Percentiles rank a stretch among this genome's conserved stretches.
Evolutionary conservation across 1,140 invertebrate genomes (phyloP).

Genomic region (Catajapyx aquilonaris): DNA sequence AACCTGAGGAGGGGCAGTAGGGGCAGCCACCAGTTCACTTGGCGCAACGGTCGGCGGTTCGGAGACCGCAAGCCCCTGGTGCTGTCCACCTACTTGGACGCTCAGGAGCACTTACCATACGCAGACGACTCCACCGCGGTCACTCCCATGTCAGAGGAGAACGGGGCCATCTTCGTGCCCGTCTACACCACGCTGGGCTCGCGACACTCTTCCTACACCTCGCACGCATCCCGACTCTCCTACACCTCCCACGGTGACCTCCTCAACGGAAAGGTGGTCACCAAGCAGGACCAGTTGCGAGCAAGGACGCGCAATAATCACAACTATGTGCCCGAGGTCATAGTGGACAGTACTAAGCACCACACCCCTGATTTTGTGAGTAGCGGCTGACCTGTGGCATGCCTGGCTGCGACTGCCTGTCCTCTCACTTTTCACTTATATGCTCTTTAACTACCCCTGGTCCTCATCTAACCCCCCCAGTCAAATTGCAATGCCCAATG

Average conservation of each 20-base stretch:
- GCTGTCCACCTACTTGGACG: conserved; percentile 81
- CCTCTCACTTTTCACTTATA: no score
- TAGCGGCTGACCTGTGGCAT: conserved; percentile 4
- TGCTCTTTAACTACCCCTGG: no score
- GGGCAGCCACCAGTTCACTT: conserved; percentile 76
- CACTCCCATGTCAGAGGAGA: conserved; percentile 94
- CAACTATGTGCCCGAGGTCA: conserved; percentile 12
- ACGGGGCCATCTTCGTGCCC: conserved; percentile 79
- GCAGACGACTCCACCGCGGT: conserved; percentile 94
- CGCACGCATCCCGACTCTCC: conserved; percentile 71
- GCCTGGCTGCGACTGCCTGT: no score
- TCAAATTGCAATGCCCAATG: no score
- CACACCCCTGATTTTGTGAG: conserved; percentile 12
- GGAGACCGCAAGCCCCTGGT: conserved; percentile 83
- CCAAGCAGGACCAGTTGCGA: conserved; percentile 62
- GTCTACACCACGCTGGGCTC: conserved; percentile 65
- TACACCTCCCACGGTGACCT: conserved; percentile 85
- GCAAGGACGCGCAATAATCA: conserved; percentile 41
- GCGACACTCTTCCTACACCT: conserved; percentile 81
- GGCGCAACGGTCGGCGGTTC: conserved; percentile 45
- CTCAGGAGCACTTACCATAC: conserved; percentile 85
- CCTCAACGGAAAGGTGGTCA: conserved; percentile 46
- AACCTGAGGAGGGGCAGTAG: conserved; percentile 68
- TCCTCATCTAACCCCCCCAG: no score
- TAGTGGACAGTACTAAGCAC: conserved; percentile 8